These are phyloP conservation scores for Macrotis lagotis DNA, from an alignment of 2,113 vertebrate genomes.

Conservation along the genomic window DNA sequence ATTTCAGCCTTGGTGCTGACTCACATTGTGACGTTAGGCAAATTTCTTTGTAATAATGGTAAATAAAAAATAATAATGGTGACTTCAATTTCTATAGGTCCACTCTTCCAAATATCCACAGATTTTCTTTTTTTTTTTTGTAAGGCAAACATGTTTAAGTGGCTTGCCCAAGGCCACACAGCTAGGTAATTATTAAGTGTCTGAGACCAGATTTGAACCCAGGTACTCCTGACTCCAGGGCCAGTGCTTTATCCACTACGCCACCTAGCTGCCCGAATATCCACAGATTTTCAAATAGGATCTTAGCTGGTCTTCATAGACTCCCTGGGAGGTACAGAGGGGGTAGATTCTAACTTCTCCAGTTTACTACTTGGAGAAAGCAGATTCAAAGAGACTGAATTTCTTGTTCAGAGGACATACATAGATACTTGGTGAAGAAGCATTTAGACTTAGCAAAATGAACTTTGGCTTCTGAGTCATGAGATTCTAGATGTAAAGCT, in stretches of 20 bases:
- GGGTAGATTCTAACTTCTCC: background rate
- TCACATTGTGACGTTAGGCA: background rate
- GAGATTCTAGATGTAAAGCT: background rate
- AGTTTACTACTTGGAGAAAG: constrained; percentile 9
- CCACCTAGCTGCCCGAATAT: too few relatives aligned
- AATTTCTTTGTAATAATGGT: constrained; percentile 1
- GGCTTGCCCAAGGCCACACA: too few relatives aligned
- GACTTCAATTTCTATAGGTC: background rate
- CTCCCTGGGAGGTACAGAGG: background rate
- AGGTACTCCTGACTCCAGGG: too few relatives aligned
- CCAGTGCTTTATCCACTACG: too few relatives aligned
- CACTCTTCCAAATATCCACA: background rate
- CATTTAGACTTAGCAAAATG: too few relatives aligned
- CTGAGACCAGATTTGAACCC: too few relatives aligned
- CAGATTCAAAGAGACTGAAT: background rate
- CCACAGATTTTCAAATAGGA: background rate
- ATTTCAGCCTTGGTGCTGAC: too few relatives aligned
- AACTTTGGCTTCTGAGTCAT: too few relatives aligned
- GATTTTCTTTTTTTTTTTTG: too few relatives aligned
- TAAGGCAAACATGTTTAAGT: too few relatives aligned
- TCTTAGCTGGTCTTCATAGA: background rate
- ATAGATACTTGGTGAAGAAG: background rate
- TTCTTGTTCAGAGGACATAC: background rate
- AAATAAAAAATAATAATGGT: constrained; percentile 11
- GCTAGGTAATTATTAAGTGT: too few relatives aligned